phyloP scores from a whole-genome alignment of 2,113 vertebrate genomes.

The Sigmodon hispidus region DNA sequence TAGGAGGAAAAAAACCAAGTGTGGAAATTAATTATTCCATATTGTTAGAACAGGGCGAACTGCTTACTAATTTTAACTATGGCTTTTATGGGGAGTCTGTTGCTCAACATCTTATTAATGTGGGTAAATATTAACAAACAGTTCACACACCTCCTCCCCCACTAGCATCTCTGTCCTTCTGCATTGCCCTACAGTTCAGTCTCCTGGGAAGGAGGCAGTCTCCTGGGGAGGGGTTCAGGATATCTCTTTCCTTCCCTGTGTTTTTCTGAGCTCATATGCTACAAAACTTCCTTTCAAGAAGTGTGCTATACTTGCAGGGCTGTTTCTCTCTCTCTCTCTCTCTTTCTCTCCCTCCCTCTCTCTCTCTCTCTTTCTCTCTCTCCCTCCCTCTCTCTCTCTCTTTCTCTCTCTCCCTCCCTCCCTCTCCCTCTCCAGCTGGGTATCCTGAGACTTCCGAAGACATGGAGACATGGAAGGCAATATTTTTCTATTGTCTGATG shows the following conservation, averaged over 20 bases:
- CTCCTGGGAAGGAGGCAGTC: background rate
- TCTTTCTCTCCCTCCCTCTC: background rate
- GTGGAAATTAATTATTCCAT: slow-evolving; percentile 84
- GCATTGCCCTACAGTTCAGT: background rate
- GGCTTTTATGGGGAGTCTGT: slow-evolving; percentile 72
- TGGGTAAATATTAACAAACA: slow-evolving; percentile 80
- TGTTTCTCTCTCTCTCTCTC: background rate
- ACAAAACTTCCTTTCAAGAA: slow-evolving; percentile 34
- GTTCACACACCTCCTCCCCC: slow-evolving; percentile 24
- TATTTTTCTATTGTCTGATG: slow-evolving; percentile 77
- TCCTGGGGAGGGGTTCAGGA: background rate
- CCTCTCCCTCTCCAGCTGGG: background rate
- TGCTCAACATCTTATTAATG: slow-evolving; percentile 74
- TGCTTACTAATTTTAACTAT: slow-evolving; percentile 83
- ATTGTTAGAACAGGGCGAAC: slow-evolving; percentile 82
- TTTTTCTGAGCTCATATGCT: background rate
- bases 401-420: background rate
- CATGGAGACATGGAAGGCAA: slow-evolving; percentile 51
- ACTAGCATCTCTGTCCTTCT: too few relatives aligned
- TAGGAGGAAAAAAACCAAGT: slow-evolving; percentile 62
- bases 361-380: background rate
- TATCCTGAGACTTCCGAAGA: background rate
- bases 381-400: too few relatives aligned
- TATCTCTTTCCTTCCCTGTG: background rate
- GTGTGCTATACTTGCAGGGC: slow-evolving; percentile 1